These are phyloP conservation scores for Drosophila quadrilineata DNA, from an alignment of 1,140 invertebrate genomes.

Conservation along the genomic window DNA sequence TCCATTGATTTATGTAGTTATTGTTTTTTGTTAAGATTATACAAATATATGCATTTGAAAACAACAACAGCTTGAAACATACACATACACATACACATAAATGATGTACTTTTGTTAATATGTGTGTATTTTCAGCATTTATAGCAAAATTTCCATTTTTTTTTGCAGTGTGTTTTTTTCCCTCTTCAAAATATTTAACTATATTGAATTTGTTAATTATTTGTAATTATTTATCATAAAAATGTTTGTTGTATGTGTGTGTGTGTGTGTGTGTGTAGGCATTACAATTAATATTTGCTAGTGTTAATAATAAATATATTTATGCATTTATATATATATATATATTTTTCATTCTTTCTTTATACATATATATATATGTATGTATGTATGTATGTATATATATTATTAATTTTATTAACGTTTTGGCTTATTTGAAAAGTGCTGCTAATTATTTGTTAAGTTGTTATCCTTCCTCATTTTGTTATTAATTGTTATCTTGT, in stretches of 20 bases:
- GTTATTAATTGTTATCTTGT: conserved; percentile 1
- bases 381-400: conserved; percentile 21
- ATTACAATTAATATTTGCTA: conserved; percentile 77
- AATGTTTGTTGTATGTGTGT: too few relatives aligned
- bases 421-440: conserved; percentile 59
- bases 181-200: conserved; percentile 72
- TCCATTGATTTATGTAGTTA: conserved; percentile 22
- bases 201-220: conserved; percentile 56
- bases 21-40: conserved; percentile 43
- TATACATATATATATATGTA: conserved; percentile 24
- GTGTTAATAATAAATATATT: conserved; percentile 73
- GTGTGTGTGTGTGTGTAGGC: conserved; percentile 22
- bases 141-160: conserved; percentile 35
- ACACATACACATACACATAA: conserved; percentile 6
- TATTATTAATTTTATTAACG: conserved; percentile 31
- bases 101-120: conserved; percentile 12
- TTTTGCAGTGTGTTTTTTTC: conserved; percentile 13
- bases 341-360: too few relatives aligned
- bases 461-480: conserved; percentile 28
- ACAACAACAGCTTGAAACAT: conserved; percentile 68
- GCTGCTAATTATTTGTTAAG: conserved; percentile 37
- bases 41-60: conserved; percentile 56
- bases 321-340: conserved; percentile 46
- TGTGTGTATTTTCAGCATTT: conserved; percentile 8
- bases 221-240: conserved; percentile 10